A percentile compares a stretch with the other conserved stretches of the same genome.
Conservation (phyloP, 2,113 vertebrate genomes). For the Panthera tigris region DNA sequence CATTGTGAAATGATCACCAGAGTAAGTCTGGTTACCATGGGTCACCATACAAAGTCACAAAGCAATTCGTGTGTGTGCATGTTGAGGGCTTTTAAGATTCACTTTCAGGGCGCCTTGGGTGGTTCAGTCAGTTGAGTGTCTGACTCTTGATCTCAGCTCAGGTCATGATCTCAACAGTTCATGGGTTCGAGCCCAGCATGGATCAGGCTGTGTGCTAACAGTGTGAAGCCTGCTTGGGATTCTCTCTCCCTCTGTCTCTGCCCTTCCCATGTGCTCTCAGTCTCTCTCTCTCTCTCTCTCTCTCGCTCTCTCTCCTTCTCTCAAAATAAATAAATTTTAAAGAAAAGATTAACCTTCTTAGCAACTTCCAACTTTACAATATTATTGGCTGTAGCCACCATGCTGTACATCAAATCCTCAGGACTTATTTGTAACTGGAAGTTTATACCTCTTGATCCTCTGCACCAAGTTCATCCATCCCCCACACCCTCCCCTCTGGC, state of each 20-base stretch:
- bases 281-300: too few species aligned
- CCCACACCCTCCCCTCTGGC: background rate
- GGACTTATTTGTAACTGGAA: background rate
- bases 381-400: background rate
- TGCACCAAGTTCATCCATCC: background rate
- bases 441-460: background rate
- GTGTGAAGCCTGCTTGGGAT: too few species aligned
- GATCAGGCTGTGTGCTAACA: too few species aligned
- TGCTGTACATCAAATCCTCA: background rate
- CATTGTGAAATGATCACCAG: background rate
- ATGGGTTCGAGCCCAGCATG: too few species aligned
- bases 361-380: background rate
- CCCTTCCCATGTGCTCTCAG: too few species aligned
- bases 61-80: background rate
- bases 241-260: too few species aligned
- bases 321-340: too few species aligned
- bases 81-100: background rate
- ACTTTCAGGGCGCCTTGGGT: background rate
- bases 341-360: background rate
- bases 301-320: too few species aligned
- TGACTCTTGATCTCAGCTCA: too few species aligned
- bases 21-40: background rate
- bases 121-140: too few species aligned
- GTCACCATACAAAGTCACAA: background rate
- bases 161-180: too few species aligned